Base-by-base conservation (phyloP, 2,888 invertebrate species). In the Drosophila mettleri region DNA sequence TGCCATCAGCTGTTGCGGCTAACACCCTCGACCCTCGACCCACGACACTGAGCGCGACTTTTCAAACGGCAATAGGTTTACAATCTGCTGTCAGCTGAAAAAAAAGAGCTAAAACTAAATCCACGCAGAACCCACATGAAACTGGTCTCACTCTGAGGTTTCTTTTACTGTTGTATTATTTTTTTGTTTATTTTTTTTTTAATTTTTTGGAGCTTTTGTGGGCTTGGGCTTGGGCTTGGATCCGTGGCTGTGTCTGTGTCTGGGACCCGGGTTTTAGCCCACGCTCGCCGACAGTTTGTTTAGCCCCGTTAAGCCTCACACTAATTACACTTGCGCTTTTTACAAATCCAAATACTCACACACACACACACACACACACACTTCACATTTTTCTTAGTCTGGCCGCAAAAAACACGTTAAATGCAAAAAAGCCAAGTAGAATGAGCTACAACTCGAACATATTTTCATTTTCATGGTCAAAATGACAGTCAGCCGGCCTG, bases 251-350 rank as follows among this genome's bases (percentile, higher is more conserved):
- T 39, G 20, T 38, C 16, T 57, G 39, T 34, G 34, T 51, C 16
- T 46, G 45, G 52, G 12, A 18, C 31, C 38, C 59, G 59, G 52
- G 46, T 53, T 51, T 58, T 58, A 43, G 65, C 66, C 64, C 81
- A 78, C 82, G 46, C 48, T 39, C 31, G 24, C 45, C 43, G 75
- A 65, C 81, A 65, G 86, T 85, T 82, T 78, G 86, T 67, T 83
- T 83, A 78, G 83, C 76, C 86, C 67, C 76, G 76, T 64, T 83
- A 83, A 83, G 86, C 84, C 86, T 60, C 84, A 81, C 81, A 83
- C 83, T 83, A 83, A 83, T 83, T 83, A 77, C 84, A 83, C 81
- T 83, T 86, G 86, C 83, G 82, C 83, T 83, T 80, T 86, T 74
- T 69, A 69, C 85, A 81, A 76, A 78, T 79, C 76, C 81, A 49